Base-by-base conservation (phyloP, 2,113 vertebrate genomes). In the Hypomesus transpacificus region DNA sequence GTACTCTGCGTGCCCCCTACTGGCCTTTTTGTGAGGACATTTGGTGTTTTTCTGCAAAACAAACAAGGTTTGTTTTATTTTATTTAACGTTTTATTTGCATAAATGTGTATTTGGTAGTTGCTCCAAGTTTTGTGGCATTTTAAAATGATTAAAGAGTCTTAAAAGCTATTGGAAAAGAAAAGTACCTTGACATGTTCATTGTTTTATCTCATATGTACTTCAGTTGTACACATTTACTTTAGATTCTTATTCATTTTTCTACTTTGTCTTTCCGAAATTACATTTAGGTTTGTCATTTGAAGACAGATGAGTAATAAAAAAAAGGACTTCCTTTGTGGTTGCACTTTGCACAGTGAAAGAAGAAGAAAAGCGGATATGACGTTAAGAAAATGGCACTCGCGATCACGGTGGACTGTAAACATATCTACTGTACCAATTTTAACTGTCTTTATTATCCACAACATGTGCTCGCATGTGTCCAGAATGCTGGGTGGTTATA, bases 401-500 rank as follows among this genome's bases (percentile, higher is more conserved):
- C 57, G 67, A 68, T 70, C 77, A 86, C 73, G 78, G 84, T 79
- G 88, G 87, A 82, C 74, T 85, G 83, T 91, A 89, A 89, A 90
- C 82, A 77, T 79, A 74, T 70, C 82, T 69, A 73, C 84, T 83
- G 87, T 88, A 75, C 62, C 79, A 74, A 87, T 77, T 88, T 80
- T 92, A 91, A 89, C 89, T 90, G 81, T 89, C 84, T 89, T 80
- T 81, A 85, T 84, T 84, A 77, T 90, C 83, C 82, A 82, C 75
- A 91, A 88, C 83, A 88, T 90, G 86, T 90, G 72, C 77, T 84
- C 71, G 75, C 73, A 66, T 87, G 70, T 87, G 69, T 82, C 78
- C 75, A 66, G 71, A 75, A 84, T 65, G 71, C 80, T 67, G 78
- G 26, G 16, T 79, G 71, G 84, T 91, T 74, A 90, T 78, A 82